phyloP scores from a whole-genome alignment of 2,797 vertebrate species.

The Ctenopoma kingsleyae region DNA sequence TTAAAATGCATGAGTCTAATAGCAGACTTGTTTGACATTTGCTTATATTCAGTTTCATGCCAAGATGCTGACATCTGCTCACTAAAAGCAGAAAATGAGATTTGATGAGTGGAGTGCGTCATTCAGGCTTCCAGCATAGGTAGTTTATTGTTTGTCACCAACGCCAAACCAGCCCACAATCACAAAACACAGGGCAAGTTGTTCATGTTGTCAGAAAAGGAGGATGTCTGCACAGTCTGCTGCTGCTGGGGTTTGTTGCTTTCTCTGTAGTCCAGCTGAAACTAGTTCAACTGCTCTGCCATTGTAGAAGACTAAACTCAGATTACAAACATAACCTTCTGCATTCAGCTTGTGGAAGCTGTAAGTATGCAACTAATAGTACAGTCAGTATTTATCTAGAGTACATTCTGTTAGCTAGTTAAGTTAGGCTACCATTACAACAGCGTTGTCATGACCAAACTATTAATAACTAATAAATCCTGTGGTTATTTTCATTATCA shows the following conservation, averaged over 20 bases:
- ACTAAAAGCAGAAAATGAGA: slow-evolving; percentile 23
- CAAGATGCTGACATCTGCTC: not conserved
- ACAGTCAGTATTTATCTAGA: no score
- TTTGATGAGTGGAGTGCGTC: slow-evolving; percentile 46
- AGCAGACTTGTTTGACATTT: slow-evolving; percentile 2
- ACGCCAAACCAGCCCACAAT: slow-evolving; percentile 63
- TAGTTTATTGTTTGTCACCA: slow-evolving; percentile 62
- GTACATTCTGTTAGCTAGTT: no score
- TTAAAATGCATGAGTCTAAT: slow-evolving; percentile 3
- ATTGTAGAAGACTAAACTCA: not conserved
- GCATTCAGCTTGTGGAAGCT: no score
- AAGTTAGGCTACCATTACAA: no score
- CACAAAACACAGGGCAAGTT: slow-evolving; percentile 67
- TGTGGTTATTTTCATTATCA: no score
- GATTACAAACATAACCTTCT: no score
- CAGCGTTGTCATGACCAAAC: no score
- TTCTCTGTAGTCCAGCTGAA: slow-evolving; percentile 36
- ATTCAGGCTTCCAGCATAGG: slow-evolving; percentile 43
- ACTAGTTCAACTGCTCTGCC: not conserved
- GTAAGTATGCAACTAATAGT: no score
- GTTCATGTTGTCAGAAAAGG: slow-evolving; percentile 51
- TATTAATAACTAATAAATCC: no score
- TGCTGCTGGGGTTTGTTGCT: slow-evolving; percentile 22
- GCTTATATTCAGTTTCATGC: slow-evolving; percentile 2
- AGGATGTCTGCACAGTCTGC: slow-evolving; percentile 36